Percentiles rank a stretch among this genome's conserved stretches.
Evolutionary conservation across 2,888 invertebrate species (phyloP).

Genomic region (Oxystoma pomonae): DNA sequence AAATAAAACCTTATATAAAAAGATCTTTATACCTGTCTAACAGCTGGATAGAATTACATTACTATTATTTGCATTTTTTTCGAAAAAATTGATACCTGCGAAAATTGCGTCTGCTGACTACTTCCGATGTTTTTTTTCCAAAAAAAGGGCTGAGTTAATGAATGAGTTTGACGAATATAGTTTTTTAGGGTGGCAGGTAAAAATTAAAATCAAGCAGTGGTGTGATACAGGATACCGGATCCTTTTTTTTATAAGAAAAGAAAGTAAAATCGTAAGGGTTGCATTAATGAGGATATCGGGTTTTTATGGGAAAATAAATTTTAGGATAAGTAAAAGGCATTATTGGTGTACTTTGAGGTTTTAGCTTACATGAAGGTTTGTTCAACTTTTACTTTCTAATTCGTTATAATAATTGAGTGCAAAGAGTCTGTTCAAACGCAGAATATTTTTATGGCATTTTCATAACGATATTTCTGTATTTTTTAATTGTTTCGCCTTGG

Average conservation of each 20-base stretch:
- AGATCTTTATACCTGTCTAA: neutral
- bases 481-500: no score
- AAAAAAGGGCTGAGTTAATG: neutral
- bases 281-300: neutral
- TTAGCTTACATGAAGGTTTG: no score
- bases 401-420: no score
- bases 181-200: neutral
- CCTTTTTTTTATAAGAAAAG: neutral
- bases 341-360: no score
- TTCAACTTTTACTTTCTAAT: no score
- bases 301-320: neutral
- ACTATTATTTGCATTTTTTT: neutral
- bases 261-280: neutral
- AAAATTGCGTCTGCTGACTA: neutral
- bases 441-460: no score
- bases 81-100: neutral
- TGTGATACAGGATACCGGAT: neutral
- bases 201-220: neutral
- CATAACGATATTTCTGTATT: no score
- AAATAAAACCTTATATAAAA: neutral
- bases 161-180: neutral
- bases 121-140: neutral
- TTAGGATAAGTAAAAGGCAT: neutral
- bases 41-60: neutral
- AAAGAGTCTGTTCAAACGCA: no score